Evolutionary conservation across 2,113 vertebrate genomes (phyloP).

Genomic region (Toxostoma redivivum): DNA sequence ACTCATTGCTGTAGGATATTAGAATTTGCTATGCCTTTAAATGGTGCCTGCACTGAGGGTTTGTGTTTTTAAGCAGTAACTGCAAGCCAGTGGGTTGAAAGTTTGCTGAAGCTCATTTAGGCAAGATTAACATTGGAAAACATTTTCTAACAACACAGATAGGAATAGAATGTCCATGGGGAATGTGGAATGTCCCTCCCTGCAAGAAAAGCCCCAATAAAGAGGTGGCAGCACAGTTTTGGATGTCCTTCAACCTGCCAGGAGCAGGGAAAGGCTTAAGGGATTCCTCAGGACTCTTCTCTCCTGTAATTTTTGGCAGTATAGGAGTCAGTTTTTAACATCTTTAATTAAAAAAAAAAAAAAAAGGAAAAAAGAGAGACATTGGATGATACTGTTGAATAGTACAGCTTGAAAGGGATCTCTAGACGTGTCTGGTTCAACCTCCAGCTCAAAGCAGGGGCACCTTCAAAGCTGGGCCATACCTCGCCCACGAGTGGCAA

Average conservation of each 20-base stretch:
- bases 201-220: not conserved
- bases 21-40: not conserved
- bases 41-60: not conserved
- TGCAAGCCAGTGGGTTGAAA: not conserved
- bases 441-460: not conserved
- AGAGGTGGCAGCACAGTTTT: not conserved
- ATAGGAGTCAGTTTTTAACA: not conserved
- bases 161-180: not conserved
- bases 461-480: not conserved
- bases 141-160: not conserved
- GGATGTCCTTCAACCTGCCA: not conserved
- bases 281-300: not conserved
- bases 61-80: not conserved
- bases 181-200: not conserved
- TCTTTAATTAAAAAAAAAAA: not conserved
- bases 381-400: not conserved
- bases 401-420: not conserved
- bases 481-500: accelerated
- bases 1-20: not conserved
- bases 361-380: not conserved
- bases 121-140: not conserved
- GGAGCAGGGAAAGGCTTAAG: not conserved
- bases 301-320: not conserved
- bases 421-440: not conserved
- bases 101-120: not conserved